Percentiles rank a stretch among this genome's conserved stretches.
phyloP scores from a whole-genome alignment of 1,140 invertebrate species.

The Xylocopa sonorina region DNA sequence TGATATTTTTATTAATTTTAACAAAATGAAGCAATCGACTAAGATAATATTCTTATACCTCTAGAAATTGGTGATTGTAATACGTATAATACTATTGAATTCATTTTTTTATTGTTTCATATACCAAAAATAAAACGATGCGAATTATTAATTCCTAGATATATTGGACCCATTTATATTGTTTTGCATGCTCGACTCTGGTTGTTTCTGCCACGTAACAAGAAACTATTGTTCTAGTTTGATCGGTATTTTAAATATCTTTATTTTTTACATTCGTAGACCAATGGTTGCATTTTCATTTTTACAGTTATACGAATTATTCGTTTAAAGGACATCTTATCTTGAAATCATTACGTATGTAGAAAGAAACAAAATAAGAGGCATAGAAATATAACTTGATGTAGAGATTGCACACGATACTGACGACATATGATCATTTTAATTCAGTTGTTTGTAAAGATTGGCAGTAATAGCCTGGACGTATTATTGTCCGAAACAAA shows the following conservation, averaged over 20 bases:
- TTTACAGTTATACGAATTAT: not conserved
- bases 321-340: not conserved
- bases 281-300: not conserved
- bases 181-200: conserved; percentile 7
- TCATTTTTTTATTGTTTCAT: conserved; percentile 10
- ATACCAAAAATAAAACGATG: conserved; percentile 15
- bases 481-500: conserved; percentile 67
- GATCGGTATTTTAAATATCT: not conserved
- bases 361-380: not conserved
- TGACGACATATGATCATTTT: conserved; percentile 58
- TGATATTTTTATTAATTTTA: not conserved
- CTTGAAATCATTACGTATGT: conserved; percentile 14
- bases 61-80: not conserved
- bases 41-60: not conserved
- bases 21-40: conserved; percentile 3
- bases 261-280: not conserved
- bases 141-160: conserved; percentile 21
- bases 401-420: conserved; percentile 42
- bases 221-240: conserved; percentile 15
- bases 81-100: conserved; percentile 8
- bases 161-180: conserved; percentile 58
- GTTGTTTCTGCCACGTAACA: not conserved
- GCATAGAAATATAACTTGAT: conserved; percentile 2
- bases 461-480: conserved; percentile 75
- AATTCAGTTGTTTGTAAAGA: conserved; percentile 62